Percentiles rank a stretch among this genome's conserved stretches.
These are phyloP conservation scores for Eupithecia centaureata DNA, from an alignment of 2,888 invertebrate species.

Conservation along the genomic window DNA sequence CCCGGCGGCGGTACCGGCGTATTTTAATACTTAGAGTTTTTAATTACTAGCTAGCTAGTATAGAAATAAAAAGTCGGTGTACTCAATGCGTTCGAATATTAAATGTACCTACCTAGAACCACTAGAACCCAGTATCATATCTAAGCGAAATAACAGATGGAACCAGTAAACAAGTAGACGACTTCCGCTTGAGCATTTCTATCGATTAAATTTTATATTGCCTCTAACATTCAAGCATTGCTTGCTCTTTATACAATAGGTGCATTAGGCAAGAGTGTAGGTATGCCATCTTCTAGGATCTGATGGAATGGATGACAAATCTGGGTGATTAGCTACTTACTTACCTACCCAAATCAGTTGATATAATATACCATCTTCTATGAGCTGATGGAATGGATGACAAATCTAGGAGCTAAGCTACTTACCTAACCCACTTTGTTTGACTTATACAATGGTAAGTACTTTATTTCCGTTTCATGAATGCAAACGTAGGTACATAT, in stretches of 20 bases:
- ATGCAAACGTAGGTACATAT: constrained; percentile 20
- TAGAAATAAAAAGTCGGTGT: no score
- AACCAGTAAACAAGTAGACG: not conserved
- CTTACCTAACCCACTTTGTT: not conserved
- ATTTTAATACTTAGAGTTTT: not conserved
- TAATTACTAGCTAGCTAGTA: no score
- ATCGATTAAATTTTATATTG: not conserved
- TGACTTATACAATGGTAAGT: not conserved
- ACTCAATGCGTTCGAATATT: no score
- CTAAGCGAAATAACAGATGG: not conserved
- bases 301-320: not conserved
- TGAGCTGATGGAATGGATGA: not conserved
- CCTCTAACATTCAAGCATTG: not conserved
- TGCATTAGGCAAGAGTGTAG: not conserved
- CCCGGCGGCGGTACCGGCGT: not conserved
- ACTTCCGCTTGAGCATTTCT: constrained; percentile 6
- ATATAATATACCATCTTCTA: not conserved
- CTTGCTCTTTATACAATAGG: not conserved
- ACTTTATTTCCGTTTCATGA: constrained; percentile 16
- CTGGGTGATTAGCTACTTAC: no score
- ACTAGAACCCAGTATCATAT: not conserved
- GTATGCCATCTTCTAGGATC: not conserved
- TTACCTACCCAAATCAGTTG: no score
- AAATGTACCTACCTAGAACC: no score
- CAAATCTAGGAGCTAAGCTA: not conserved